phyloP scores from a whole-genome alignment of 2,888 invertebrate species.

The Ceraclea dissimilis region DNA sequence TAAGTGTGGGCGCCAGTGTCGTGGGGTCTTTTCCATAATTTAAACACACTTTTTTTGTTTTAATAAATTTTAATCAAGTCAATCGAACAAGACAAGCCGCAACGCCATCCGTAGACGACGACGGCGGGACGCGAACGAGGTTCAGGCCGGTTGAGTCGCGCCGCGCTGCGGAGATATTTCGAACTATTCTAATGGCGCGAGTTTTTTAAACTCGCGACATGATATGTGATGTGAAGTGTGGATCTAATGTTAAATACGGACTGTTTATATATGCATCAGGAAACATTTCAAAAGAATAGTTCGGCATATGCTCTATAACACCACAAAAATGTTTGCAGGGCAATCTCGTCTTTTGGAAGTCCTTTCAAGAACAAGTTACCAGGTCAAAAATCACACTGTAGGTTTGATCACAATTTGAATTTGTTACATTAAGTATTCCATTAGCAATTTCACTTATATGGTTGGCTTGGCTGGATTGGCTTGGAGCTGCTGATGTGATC shows the following conservation, averaged over 20 bases:
- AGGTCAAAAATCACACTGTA: background rate
- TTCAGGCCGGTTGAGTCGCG: too few relatives aligned
- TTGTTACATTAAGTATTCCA: background rate
- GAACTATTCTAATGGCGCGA: too few relatives aligned
- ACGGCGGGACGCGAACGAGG: too few relatives aligned
- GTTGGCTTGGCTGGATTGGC: background rate
- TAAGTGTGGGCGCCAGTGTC: background rate
- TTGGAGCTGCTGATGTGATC: background rate
- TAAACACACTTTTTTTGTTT: background rate
- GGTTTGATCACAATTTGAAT: background rate
- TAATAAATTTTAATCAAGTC: background rate
- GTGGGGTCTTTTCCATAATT: too few relatives aligned
- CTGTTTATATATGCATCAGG: background rate
- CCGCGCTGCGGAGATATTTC: too few relatives aligned
- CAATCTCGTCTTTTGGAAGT: background rate
- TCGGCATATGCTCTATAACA: background rate
- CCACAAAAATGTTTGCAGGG: background rate
- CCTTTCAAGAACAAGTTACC: background rate
- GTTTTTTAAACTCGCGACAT: too few relatives aligned
- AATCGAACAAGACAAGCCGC: too few relatives aligned
- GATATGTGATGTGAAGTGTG: too few relatives aligned
- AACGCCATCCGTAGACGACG: too few relatives aligned
- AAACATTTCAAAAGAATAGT: background rate
- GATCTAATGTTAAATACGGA: background rate
- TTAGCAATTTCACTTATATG: background rate